phyloP scores from a whole-genome alignment of 92 coral and sea anemone genomes.

The Pocillopora grandis region DNA sequence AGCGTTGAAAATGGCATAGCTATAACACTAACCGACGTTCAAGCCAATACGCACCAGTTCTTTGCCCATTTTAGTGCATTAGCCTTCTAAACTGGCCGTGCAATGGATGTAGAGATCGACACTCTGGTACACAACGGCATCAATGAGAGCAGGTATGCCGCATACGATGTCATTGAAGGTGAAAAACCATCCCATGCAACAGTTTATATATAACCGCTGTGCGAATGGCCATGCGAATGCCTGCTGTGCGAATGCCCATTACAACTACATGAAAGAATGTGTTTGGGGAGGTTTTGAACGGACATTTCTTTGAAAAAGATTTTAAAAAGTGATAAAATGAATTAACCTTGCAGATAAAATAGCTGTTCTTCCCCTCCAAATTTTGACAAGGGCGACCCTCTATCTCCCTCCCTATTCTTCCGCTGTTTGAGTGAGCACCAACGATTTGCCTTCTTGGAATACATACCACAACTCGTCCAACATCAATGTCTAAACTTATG shows the following conservation, averaged over 20 bases:
- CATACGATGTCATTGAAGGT: constrained; percentile 16
- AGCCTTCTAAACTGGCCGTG: constrained; percentile 7
- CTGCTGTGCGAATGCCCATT: neutral
- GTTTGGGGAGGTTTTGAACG: neutral
- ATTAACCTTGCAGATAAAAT: too few species aligned
- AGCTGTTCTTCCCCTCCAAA: too few species aligned
- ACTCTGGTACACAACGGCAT: neutral
- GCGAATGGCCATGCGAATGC: constrained; percentile 7
- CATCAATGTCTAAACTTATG: constrained; percentile 31
- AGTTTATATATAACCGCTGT: neutral
- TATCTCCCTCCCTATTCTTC: too few species aligned
- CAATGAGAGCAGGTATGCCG: neutral
- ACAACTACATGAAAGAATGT: neutral
- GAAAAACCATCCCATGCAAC: neutral
- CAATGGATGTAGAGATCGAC: constrained; percentile 10
- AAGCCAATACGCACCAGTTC: neutral
- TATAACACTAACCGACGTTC: constrained; percentile 2
- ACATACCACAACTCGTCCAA: constrained; percentile 42
- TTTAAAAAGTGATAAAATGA: too few species aligned
- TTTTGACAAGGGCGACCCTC: too few species aligned
- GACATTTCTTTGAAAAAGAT: neutral
- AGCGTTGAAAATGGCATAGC: neutral
- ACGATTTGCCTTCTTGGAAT: too few species aligned
- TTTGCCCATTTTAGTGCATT: neutral
- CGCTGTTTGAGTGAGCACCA: too few species aligned